Evolutionary conservation across 2,797 vertebrate species (phyloP).

Genomic region (Anguilla anguilla): DNA sequence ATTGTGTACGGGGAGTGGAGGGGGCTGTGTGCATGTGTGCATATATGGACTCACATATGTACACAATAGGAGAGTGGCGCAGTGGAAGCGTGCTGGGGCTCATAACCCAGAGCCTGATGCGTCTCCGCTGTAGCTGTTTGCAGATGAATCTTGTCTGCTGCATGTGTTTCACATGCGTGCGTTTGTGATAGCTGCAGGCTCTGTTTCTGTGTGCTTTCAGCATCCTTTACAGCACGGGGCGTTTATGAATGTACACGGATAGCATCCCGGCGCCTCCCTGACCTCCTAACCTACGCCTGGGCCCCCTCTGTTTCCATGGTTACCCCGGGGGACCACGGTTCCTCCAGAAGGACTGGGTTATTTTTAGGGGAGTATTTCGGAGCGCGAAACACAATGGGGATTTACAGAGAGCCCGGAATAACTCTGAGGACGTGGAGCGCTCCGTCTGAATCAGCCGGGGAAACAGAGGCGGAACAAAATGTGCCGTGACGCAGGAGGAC

Average conservation of each 20-base stretch:
- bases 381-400: background rate
- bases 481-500: background rate
- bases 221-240: background rate
- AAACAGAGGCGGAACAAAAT: background rate
- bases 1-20: background rate
- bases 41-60: too few relatives aligned
- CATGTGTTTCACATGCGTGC: too few relatives aligned
- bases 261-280: background rate
- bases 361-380: slow-evolving; percentile 2
- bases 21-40: background rate
- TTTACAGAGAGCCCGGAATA: background rate
- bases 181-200: too few relatives aligned
- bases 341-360: background rate
- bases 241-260: background rate
- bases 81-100: too few relatives aligned
- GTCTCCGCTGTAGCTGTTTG: too few relatives aligned
- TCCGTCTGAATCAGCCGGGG: background rate
- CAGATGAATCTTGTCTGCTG: too few relatives aligned
- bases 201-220: background rate
- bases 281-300: background rate
- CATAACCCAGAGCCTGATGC: too few relatives aligned
- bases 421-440: background rate
- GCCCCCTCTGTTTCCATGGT: background rate
- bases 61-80: too few relatives aligned
- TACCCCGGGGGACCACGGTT: background rate